Percentiles rank a stretch among this genome's conserved stretches.
These are phyloP conservation scores for Forbesichthys papilliferus DNA, from an alignment of 2,113 vertebrate genomes.

Conservation along the genomic window DNA sequence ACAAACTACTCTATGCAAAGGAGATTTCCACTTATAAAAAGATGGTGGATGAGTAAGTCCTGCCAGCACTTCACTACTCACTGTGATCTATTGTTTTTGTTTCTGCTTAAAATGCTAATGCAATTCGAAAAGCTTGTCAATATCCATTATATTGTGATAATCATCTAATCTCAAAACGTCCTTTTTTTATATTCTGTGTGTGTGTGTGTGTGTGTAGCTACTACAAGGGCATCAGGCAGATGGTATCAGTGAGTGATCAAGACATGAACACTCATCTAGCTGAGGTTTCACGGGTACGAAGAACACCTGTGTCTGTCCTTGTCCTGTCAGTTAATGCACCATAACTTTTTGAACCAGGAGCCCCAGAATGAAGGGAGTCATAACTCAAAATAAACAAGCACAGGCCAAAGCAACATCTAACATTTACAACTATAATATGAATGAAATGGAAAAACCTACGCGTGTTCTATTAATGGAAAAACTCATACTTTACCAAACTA, in stretches of 20 bases:
- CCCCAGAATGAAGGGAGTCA: too few relatives aligned
- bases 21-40: conserved; percentile 99
- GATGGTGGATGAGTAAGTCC: conserved; percentile 98
- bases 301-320: conserved; percentile 13
- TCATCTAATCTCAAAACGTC: conserved; percentile 5
- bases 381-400: too few relatives aligned
- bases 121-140: not conserved
- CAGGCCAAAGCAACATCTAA: too few relatives aligned
- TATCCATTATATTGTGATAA: conserved; percentile 4
- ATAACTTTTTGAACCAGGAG: not conserved
- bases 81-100: not conserved
- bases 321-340: conserved; percentile 3
- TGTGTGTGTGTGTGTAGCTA: conserved; percentile 77
- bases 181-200: conserved; percentile 8
- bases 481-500: too few relatives aligned
- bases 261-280: conserved; percentile 99
- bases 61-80: not conserved
- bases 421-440: too few relatives aligned
- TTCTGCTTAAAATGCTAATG: conserved; percentile 17
- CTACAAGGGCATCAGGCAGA: conserved; percentile 94
- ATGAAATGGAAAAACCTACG: too few relatives aligned
- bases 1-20: conserved; percentile 98
- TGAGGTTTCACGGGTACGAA: conserved; percentile 95
- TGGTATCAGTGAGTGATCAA: conserved; percentile 96
- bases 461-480: too few relatives aligned